Percentiles rank a stretch among this genome's conserved stretches.
These are phyloP conservation scores for Uropsilus gracilis DNA, from an alignment of 2,113 vertebrate species.

Conservation along the genomic window DNA sequence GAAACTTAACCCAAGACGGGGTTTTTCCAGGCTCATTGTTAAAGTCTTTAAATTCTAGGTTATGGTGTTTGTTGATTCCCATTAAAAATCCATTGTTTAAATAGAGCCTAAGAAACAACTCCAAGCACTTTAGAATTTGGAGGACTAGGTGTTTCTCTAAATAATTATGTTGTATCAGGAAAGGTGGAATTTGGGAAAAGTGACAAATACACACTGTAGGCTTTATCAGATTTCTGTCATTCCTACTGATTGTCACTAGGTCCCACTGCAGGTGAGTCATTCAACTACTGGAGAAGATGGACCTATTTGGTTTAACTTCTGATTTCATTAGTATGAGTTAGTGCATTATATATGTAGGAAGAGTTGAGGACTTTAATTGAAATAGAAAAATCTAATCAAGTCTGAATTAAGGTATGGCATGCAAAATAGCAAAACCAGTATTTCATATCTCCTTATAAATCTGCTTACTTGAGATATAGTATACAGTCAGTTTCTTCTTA, in stretches of 20 bases:
- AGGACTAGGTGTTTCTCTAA: neutral
- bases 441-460: conserved; percentile 42
- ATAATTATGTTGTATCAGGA: conserved; percentile 8
- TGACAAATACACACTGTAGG: neutral
- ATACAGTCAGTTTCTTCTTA: conserved; percentile 23
- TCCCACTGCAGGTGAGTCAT: conserved; percentile 42
- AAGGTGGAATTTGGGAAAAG: neutral
- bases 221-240: conserved; percentile 21
- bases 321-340: conserved; percentile 15
- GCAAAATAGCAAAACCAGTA: neutral
- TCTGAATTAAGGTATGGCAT: neutral
- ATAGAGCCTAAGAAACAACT: conserved; percentile 13
- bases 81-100: conserved; percentile 25
- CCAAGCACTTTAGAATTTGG: conserved; percentile 47
- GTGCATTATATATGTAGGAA: neutral
- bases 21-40: conserved; percentile 4
- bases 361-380: conserved; percentile 8
- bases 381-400: conserved; percentile 44
- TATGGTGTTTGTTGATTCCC: neutral
- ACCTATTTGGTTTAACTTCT: conserved; percentile 40
- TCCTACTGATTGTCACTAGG: neutral
- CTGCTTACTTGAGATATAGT: neutral
- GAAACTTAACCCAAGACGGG: conserved; percentile 34
- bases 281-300: neutral
- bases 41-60: conserved; percentile 34